These are phyloP conservation scores for Cecidostiba fungosa DNA, from an alignment of 2,888 invertebrate species.

Conservation along the genomic window DNA sequence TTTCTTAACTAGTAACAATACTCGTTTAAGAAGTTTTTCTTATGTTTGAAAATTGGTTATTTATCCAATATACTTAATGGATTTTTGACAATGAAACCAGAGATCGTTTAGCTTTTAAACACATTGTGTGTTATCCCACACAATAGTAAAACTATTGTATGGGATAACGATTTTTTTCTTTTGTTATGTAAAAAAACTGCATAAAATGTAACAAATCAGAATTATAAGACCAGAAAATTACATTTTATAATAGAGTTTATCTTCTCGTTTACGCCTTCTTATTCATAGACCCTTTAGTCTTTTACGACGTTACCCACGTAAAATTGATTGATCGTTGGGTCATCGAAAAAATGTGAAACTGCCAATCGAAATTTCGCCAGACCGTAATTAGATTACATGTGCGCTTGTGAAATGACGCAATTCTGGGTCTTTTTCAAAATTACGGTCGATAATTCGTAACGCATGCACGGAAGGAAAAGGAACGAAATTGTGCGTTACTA, in stretches of 20 bases:
- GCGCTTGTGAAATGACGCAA: conserved; percentile 5
- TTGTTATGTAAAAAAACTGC: neutral
- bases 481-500: conserved; percentile 53
- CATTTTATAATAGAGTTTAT: neutral
- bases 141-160: no score
- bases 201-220: neutral
- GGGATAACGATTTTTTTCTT: neutral
- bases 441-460: conserved; percentile 37
- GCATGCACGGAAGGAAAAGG: conserved; percentile 26
- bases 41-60: no score
- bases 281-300: neutral
- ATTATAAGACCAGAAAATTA: neutral
- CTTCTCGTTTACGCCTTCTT: conserved; percentile 24
- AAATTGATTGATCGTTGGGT: conserved; percentile 39
- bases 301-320: neutral
- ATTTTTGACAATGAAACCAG: neutral
- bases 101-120: neutral
- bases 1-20: neutral
- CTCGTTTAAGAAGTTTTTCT: no score
- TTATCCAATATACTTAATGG: no score
- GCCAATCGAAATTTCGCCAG: conserved; percentile 33
- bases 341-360: conserved; percentile 22
- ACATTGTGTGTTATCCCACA: no score
- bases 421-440: conserved; percentile 21
- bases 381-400: conserved; percentile 16